A percentile compares a stretch with the other conserved stretches of the same genome.
phyloP scores from a whole-genome alignment of 30 jellyfish, hydroid and myxozoan genomes.

The Mastigias papua region DNA sequence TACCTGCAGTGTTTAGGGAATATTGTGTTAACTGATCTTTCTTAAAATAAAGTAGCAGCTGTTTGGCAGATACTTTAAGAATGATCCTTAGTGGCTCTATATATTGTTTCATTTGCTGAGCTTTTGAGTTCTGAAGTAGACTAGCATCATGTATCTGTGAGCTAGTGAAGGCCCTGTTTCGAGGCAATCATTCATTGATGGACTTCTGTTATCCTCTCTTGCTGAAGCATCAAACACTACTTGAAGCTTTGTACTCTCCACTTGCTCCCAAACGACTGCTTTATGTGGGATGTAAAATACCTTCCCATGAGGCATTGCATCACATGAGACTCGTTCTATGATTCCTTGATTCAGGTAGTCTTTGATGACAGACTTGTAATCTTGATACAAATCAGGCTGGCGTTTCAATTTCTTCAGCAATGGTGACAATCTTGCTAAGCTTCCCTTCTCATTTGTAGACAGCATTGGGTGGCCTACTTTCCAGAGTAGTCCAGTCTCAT shows the following conservation, averaged over 20 bases:
- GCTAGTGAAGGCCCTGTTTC: constrained; percentile 63
- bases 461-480: constrained; percentile 12
- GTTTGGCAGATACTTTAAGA: no score
- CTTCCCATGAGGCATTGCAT: constrained; percentile 16
- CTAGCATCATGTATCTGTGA: no score
- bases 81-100: no score
- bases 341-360: constrained; percentile 63
- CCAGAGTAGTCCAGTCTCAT: constrained; percentile 65
- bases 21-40: no score
- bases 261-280: constrained; percentile 52
- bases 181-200: constrained; percentile 48
- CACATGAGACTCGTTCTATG: constrained; percentile 31
- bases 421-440: constrained; percentile 53
- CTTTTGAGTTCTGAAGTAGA: no score
- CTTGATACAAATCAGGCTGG: constrained; percentile 58
- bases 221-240: constrained; percentile 69
- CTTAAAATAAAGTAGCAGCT: no score
- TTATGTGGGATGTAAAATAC: constrained; percentile 66
- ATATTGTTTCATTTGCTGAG: no score
- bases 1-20: no score
- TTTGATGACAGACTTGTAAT: constrained; percentile 46
- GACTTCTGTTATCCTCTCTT: constrained; percentile 16
- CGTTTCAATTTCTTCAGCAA: constrained; percentile 49
- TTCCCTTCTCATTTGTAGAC: constrained; percentile 53
- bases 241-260: constrained; percentile 44